Evolutionary conservation across 2,888 invertebrate genomes (phyloP).

Genomic region (Anagyrus pseudococci): DNA sequence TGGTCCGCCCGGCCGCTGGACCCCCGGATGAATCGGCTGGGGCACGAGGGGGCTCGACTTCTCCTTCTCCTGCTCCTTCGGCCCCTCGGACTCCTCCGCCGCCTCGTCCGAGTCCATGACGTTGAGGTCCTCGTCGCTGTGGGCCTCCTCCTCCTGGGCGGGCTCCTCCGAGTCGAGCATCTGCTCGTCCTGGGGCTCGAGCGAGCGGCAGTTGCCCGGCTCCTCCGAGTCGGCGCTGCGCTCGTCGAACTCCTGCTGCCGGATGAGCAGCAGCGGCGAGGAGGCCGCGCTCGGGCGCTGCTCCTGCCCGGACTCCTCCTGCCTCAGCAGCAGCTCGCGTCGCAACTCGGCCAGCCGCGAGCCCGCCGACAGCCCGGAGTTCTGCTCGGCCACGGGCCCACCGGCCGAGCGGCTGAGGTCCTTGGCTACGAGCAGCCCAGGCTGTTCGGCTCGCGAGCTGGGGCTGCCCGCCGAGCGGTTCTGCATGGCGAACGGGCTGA

Average conservation of each 20-base stretch:
- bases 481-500: slow-evolving; percentile 46
- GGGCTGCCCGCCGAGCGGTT: too few species aligned
- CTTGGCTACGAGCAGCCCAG: slow-evolving; percentile 50
- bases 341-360: slow-evolving; percentile 1
- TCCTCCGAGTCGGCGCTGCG: slow-evolving; percentile 53
- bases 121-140: slow-evolving; percentile 59
- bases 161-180: slow-evolving; percentile 40
- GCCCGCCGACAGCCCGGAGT: slow-evolving; percentile 33
- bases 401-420: slow-evolving; percentile 56
- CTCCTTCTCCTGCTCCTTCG: slow-evolving; percentile 51
- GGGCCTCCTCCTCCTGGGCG: slow-evolving; percentile 46
- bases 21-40: slow-evolving; percentile 69
- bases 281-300: slow-evolving; percentile 37
- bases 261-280: slow-evolving; percentile 40
- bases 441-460: too few species aligned
- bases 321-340: slow-evolving; percentile 8
- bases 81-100: slow-evolving; percentile 42
- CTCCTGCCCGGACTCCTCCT: background rate
- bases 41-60: slow-evolving; percentile 69
- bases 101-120: slow-evolving; percentile 59
- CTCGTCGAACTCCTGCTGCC: slow-evolving; percentile 51
- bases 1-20: slow-evolving; percentile 63
- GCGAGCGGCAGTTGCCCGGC: slow-evolving; percentile 30
- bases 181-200: slow-evolving; percentile 13
- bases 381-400: slow-evolving; percentile 49